Conservation (phyloP, 1,140 invertebrate genomes). For the Drosophila grimshawi region DNA sequence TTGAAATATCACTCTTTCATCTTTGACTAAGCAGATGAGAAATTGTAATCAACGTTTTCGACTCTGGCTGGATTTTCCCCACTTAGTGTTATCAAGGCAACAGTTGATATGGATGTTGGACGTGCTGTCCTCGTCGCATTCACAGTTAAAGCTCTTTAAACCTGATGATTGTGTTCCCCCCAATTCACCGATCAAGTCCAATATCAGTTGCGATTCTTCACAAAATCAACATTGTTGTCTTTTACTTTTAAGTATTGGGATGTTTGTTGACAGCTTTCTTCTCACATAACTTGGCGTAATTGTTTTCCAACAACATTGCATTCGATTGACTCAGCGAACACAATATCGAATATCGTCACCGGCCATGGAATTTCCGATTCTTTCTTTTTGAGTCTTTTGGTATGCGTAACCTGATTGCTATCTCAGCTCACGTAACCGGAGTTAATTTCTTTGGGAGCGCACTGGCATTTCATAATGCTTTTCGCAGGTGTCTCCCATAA, state of each 20-base stretch:
- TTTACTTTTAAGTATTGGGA: too few species aligned
- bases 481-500: constrained; percentile 74
- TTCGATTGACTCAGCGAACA: constrained; percentile 25
- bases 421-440: constrained; percentile 64
- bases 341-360: constrained; percentile 17
- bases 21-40: not conserved
- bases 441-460: constrained; percentile 72
- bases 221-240: not conserved
- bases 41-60: not conserved
- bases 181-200: too few species aligned
- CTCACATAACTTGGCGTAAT: constrained; percentile 21
- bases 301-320: constrained; percentile 4
- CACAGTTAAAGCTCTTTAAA: constrained; percentile 22
- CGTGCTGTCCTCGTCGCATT: constrained; percentile 24
- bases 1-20: not conserved
- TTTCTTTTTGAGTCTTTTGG: not conserved
- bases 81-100: constrained; percentile 26
- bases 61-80: constrained; percentile 35
- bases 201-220: not conserved
- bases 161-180: not conserved
- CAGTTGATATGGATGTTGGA: constrained; percentile 27
- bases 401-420: constrained; percentile 50
- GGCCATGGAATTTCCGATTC: not conserved
- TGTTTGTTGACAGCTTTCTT: constrained; percentile 8
- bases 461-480: constrained; percentile 56